Base-by-base conservation (phyloP, 2,888 invertebrate species). In the Patella caerulea region DNA sequence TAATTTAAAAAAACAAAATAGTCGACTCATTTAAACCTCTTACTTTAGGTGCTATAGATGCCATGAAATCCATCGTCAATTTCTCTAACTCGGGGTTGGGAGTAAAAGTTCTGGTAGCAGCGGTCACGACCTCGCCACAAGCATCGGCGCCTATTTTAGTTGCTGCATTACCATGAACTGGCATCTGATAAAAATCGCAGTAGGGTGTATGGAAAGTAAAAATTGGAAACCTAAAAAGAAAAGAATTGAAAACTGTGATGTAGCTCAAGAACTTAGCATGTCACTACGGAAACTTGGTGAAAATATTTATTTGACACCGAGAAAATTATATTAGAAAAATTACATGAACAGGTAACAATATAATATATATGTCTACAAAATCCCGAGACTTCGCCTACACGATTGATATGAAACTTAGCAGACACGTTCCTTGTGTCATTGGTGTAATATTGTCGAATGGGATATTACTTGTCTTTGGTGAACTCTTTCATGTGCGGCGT, bases 401-500 rank as follows among this genome's bases (percentile, higher is more conserved):
- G 45, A 45, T 9, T 9, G 45, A 45, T 1, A 45, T 9, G 45
- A 45, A 45, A 45, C 45, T 9, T 45, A 9, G 7, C 45, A 7
- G 9, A 45, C 7, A 45, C n/a, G n/a, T n/a, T n/a, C n/a, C 9
- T 45, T 45, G 9, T 45, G 45, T 9, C 45, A 9, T 45, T 45
- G 34, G 45, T 9, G 45, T 45, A 45, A 45, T 45, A 45, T 45
- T 45, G 9, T 9, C 0, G 45, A 45, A 9, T 45, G 45, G 7
- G 45, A 9, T 45, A 4, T 45, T 81, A 90, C 91, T 82, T 90
- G 15, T 89, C 90, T 83, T 88, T 90, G 45, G 87, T 86, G 79
- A 87, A 91, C 9, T 89, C 86, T 73, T 87, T 88, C 53, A 89
- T 81, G 78, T 90, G 81, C 2, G 89, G 88, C n/a, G 90, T 88